Base-by-base conservation (phyloP, 1,140 invertebrate genomes). In the Brachionus sp. region DNA sequence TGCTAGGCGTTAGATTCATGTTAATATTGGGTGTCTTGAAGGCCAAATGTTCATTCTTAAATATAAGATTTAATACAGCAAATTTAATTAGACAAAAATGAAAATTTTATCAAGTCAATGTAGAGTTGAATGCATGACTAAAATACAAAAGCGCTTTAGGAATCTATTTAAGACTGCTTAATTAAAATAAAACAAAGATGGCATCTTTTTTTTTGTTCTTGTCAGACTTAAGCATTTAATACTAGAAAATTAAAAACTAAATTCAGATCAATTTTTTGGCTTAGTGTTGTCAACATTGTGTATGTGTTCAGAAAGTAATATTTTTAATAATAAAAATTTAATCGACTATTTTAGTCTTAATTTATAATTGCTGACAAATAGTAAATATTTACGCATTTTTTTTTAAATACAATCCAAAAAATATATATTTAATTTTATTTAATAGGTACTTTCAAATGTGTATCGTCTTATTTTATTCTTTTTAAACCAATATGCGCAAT, bases 1-100 rank as follows among this genome's bases (percentile, higher is more conserved):
- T 57, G 29, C 5, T 62, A 2, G 77, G 77, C 1, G 46, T 10
- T 25, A 80, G 12, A 35, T 44, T 66, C 50, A 80, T 80, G 35
- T 70, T 70, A 19, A 70, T 70, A 39, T 37, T 66, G 5, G 50
- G 35, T 66, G 77, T 29, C 57, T 80, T 80, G 16, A 57, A 23
- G 5, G 77, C 77, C 50, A 80, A 62, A 62, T 66, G 53, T 23
- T 80, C 77, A 66, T 66, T 80, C 77, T 80, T 57, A 23, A 35
- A 80, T 33, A 2, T 6, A 42, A 62, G 57, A 80, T 62, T 39
- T 75, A 42, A 23, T 10, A 77, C 19, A 0, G 10, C 50, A 78
- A 33, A 77, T 25, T 19, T 19, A 53, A 50, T 78, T 35, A 78
- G 53, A 44, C 13, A 53, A 29, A 78, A 23, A 78, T 66, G 2